A percentile compares a stretch with the other conserved stretches of the same genome.
phyloP scores from a whole-genome alignment of 1,140 invertebrate genomes.

The Drosophila sucinea region DNA sequence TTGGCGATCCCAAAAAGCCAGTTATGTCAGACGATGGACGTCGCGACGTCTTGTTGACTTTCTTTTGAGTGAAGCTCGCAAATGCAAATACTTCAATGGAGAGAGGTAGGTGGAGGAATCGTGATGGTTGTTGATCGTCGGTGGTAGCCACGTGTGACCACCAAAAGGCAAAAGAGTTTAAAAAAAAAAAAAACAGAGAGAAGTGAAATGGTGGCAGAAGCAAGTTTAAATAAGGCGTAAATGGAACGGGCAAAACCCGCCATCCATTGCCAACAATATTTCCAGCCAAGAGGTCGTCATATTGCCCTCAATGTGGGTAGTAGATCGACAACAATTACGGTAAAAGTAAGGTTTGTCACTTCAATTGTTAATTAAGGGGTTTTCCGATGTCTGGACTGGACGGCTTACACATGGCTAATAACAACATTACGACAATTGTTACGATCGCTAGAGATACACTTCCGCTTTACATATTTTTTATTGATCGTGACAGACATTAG shows the following conservation, averaged over 20 bases:
- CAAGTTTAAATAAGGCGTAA: constrained; percentile 29
- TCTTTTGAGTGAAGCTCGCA: constrained; percentile 52
- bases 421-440: constrained; percentile 11
- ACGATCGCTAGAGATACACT: not conserved
- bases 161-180: constrained; percentile 27
- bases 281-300: constrained; percentile 44
- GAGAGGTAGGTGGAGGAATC: constrained; percentile 29
- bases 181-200: constrained; percentile 12
- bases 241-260: constrained; percentile 33
- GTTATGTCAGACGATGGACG: constrained; percentile 67
- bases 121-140: constrained; percentile 1
- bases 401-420: no score
- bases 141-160: constrained; percentile 39
- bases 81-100: constrained; percentile 58
- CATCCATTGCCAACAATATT: constrained; percentile 6
- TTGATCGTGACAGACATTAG: not conserved
- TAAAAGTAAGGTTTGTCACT: constrained; percentile 7
- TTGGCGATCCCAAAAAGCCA: constrained; percentile 10
- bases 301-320: constrained; percentile 14
- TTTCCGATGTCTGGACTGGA: constrained; percentile 15
- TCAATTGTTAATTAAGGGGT: constrained; percentile 11
- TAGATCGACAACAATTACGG: constrained; percentile 8
- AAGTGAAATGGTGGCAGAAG: not conserved
- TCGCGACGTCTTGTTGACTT: constrained; percentile 63
- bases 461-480: constrained; percentile 6